Evolutionary conservation across 2,888 invertebrate species (phyloP), one percentile per base, ranked within the genome.

Genomic region (Cabera pusaria): DNA sequence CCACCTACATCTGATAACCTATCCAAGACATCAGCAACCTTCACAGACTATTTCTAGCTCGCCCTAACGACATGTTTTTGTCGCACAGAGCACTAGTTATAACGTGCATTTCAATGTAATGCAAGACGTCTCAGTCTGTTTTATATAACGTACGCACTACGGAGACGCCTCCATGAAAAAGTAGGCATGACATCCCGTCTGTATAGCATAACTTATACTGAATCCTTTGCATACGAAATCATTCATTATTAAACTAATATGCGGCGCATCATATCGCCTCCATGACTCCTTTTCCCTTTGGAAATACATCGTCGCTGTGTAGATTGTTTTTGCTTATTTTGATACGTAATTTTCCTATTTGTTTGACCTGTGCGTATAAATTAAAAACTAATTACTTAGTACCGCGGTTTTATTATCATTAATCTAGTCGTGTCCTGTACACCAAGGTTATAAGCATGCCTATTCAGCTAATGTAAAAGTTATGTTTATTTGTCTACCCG

Each of bases 181-280:
- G 23, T 51, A 49, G 44, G 42, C 48, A 50, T 52, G 44, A 42
- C 44, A 49, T 47, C 59, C 47, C 35, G 55, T 40, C 48, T 51
- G 52, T 56, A 66, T 72, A 67, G 59, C 61, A 67, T 63, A 68
- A 65, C 61, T 66, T 44, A 54, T 52, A 51, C 54, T 55, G 56
- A 56, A 63, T 63, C 41, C 49, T 56, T 54, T 56, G 60, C 68
- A 64, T 67, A 60, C 64, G 66, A 65, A 62, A 56, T 56, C 55
- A 49, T 49, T 64, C 62, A 74, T 77, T 64, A 74, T 77, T 73
- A 60, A 70, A 57, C 59, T 62, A 61, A 66, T 37, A 41, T 39
- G 20, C 38, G 64, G 41, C 42, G 47, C 52, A 45, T 49, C 50
- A 56, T 56, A 49, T 51, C 49, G 55, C 54, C 53, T 36, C 40